Conservation (phyloP, 2,797 vertebrate species). For the Microcaecilia unicolor region DNA sequence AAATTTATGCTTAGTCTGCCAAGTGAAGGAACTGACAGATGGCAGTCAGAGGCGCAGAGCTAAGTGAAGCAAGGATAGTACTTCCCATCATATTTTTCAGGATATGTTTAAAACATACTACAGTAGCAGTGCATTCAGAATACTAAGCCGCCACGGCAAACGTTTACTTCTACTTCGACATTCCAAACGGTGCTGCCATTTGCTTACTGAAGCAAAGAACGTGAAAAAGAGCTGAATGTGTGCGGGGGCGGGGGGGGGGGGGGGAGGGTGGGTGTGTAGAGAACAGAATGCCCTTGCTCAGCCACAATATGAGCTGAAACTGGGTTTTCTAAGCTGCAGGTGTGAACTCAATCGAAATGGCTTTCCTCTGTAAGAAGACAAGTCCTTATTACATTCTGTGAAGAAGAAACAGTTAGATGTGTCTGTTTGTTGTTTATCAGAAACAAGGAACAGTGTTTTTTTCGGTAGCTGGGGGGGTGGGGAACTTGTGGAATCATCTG, state of each 20-base stretch:
- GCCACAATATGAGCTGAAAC: not conserved
- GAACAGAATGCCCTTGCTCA: not conserved
- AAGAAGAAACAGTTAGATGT: too few species aligned
- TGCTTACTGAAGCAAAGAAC: conserved; percentile 2
- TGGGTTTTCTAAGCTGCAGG: conserved; percentile 10
- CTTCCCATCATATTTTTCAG: conserved; percentile 12
- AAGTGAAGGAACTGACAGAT: accelerated
- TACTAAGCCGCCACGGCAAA: conserved; percentile 13
- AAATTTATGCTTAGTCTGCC: accelerated
- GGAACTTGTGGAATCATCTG: too few species aligned
- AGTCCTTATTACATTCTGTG: conserved; percentile 38
- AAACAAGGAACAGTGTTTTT: too few species aligned
- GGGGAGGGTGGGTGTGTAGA: too few species aligned
- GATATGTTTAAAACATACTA: conserved; percentile 18
- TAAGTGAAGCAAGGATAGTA: not conserved
- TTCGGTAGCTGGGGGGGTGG: too few species aligned
- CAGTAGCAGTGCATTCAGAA: not conserved
- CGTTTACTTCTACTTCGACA: not conserved
- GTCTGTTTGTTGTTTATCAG: too few species aligned
- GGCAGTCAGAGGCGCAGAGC: not conserved
- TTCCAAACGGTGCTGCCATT: conserved; percentile 12
- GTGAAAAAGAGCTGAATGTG: not conserved
- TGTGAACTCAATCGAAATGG: conserved; percentile 41
- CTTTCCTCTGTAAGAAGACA: conserved; percentile 24
- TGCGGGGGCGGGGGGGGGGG: too few species aligned